Base-by-base conservation (phyloP, 2,888 invertebrate species). In the Andrena camellia region DNA sequence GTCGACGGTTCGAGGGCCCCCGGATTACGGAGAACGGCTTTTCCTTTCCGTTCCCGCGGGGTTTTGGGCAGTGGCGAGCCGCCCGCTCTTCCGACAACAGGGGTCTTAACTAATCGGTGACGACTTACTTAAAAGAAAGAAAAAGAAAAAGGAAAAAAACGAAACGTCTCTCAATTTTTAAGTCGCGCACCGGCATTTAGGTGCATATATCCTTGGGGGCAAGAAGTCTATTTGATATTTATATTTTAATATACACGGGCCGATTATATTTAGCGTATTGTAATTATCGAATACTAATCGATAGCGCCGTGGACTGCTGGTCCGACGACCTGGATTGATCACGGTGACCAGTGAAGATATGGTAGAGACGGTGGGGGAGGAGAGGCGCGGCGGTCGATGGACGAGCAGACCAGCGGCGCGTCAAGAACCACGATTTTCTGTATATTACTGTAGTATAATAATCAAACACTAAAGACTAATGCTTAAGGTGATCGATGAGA, bases 391-490 rank as follows among this genome's bases (percentile, higher is more conserved):
- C 4, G 20, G 23, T 70, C 57, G 72, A 74, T 66, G 72, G 70
- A 72, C 78, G 75, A 69, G 66, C 84, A 76, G 78, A 26, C 63
- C 31, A 8, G 26, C 63, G 83, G 60, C 8, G 74, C 20, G 74
- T 20, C 63, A 33, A 54, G 67, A 84, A 77, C 62, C 84, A 86
- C 88, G 80, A 78, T 81, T 92, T 92, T 90, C 90, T 93, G 93
- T 93, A 93, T 91, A 93, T 92, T 92, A 92, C 84, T 93, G 92
- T 93, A 93, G 92, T 91, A 91, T 93, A 89, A 90, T 91, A 92
- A 93, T 93, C 92, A 92, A 92, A 93, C 90, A 93, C 92, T 93
- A 93, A 93, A 93, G 93, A 93, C 93, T 93, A 93, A 92, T 92
- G 91, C 92, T 92, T 93, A 93, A 92, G 92, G 90, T 92, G 90